phyloP scores from a whole-genome alignment of 2,888 invertebrate genomes.

The Epinotia nisella region DNA sequence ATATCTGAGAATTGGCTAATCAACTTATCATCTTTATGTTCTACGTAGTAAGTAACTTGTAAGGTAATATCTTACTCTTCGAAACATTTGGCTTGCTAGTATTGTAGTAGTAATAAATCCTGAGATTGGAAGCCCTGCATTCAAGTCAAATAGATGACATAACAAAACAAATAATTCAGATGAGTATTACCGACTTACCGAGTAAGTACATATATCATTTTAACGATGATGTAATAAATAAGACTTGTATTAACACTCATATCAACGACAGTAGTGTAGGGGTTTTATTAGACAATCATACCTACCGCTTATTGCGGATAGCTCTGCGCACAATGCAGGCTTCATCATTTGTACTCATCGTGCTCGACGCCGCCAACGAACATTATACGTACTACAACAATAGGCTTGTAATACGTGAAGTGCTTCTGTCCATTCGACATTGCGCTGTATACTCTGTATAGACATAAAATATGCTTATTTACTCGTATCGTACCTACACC shows the following conservation, averaged over 20 bases:
- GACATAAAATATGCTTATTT: not conserved
- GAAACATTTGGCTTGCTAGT: too few species aligned
- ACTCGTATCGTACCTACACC: not conserved
- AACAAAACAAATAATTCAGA: too few species aligned
- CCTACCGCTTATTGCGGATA: constrained; percentile 48
- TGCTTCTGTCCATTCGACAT: constrained; percentile 44
- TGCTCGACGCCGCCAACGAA: constrained; percentile 53
- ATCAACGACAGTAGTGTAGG: not conserved
- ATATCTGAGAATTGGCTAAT: too few species aligned
- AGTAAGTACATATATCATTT: too few species aligned
- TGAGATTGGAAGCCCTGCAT: too few species aligned
- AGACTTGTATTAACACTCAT: not conserved
- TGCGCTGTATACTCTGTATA: constrained; percentile 23
- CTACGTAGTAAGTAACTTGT: too few species aligned
- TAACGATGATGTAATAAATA: too few species aligned
- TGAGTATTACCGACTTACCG: too few species aligned
- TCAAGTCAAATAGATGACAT: too few species aligned
- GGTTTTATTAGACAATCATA: constrained; percentile 14
- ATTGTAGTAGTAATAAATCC: too few species aligned
- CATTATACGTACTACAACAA: constrained; percentile 54
- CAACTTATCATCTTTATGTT: too few species aligned
- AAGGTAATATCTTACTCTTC: too few species aligned
- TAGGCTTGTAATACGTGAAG: constrained; percentile 58
- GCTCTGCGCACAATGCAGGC: constrained; percentile 61
- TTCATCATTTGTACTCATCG: constrained; percentile 61